These are phyloP conservation scores for Operophtera brumata DNA, from an alignment of 2,888 invertebrate species.

Conservation along the genomic window DNA sequence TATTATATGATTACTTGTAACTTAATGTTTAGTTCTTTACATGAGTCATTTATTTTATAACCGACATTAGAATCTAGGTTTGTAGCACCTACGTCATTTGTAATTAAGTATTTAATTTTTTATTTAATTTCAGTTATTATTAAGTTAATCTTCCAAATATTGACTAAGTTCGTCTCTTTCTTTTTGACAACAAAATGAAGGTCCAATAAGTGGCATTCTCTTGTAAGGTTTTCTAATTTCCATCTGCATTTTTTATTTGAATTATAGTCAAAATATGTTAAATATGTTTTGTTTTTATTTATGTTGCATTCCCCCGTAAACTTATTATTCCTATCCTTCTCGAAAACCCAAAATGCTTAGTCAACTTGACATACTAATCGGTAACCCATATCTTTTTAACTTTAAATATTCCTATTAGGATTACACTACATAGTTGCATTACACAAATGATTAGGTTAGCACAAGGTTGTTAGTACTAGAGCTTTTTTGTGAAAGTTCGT, in stretches of 20 bases:
- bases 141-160: conserved; percentile 77
- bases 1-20: conserved; percentile 71
- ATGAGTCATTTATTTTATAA: conserved; percentile 78
- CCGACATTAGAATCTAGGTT: conserved; percentile 70
- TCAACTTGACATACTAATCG: too few relatives aligned
- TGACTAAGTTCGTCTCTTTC: conserved; percentile 66
- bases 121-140: conserved; percentile 72
- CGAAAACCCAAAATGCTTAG: too few relatives aligned
- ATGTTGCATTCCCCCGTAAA: conserved; percentile 31
- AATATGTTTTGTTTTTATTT: conserved; percentile 57
- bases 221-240: conserved; percentile 79
- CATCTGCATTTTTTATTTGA: conserved; percentile 80
- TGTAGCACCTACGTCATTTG: conserved; percentile 76
- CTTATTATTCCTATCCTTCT: too few relatives aligned
- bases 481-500: too few relatives aligned
- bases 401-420: too few relatives aligned
- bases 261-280: conserved; percentile 81
- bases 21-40: conserved; percentile 54
- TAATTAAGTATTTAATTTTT: conserved; percentile 81
- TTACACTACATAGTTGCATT: too few relatives aligned
- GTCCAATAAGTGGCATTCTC: conserved; percentile 77
- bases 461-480: too few relatives aligned
- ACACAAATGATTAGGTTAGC: too few relatives aligned
- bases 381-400: too few relatives aligned
- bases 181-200: conserved; percentile 74